These are phyloP conservation scores for Drosophila pandora DNA, from an alignment of 1,140 invertebrate genomes.

Conservation along the genomic window DNA sequence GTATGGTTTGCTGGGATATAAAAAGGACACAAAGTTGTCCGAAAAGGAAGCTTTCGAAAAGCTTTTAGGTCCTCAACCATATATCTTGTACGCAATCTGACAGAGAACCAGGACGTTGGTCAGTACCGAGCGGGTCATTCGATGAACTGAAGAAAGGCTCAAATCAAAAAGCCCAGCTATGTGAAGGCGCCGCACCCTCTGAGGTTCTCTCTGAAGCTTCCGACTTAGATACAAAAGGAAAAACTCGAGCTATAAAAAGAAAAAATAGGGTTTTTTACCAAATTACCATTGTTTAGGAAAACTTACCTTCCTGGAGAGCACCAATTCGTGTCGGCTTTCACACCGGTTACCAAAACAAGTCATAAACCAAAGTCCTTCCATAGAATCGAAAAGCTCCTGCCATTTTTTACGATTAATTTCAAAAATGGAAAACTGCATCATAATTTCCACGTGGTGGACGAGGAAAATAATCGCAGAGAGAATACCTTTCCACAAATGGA, in stretches of 20 bases:
- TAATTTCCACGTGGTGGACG: conserved; percentile 25
- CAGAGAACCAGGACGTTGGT: conserved; percentile 54
- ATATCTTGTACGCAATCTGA: conserved; percentile 68
- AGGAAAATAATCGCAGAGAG: conserved; percentile 6
- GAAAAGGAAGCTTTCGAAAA: neutral
- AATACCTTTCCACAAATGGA: neutral
- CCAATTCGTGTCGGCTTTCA: neutral
- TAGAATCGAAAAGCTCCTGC: neutral
- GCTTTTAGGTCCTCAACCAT: conserved; percentile 17
- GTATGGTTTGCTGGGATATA: neutral
- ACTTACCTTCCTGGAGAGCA: conserved; percentile 36
- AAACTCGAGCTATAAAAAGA: conserved; percentile 46
- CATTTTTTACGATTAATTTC: conserved; percentile 23
- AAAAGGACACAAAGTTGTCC: neutral
- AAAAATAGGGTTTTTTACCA: neutral
- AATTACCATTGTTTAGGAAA: neutral
- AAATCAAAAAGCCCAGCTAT: conserved; percentile 59
- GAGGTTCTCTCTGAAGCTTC: conserved; percentile 35
- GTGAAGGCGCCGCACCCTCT: conserved; percentile 41
- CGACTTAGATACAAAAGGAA: conserved; percentile 34
- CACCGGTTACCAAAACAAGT: neutral
- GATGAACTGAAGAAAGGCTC: conserved; percentile 9
- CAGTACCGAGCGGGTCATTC: conserved; percentile 37
- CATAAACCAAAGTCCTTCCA: conserved; percentile 16
- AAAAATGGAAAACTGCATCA: conserved; percentile 44